A percentile compares a stretch with the other conserved stretches of the same genome.
phyloP scores from a whole-genome alignment of 2,113 vertebrate genomes.

The Limanda limanda region DNA sequence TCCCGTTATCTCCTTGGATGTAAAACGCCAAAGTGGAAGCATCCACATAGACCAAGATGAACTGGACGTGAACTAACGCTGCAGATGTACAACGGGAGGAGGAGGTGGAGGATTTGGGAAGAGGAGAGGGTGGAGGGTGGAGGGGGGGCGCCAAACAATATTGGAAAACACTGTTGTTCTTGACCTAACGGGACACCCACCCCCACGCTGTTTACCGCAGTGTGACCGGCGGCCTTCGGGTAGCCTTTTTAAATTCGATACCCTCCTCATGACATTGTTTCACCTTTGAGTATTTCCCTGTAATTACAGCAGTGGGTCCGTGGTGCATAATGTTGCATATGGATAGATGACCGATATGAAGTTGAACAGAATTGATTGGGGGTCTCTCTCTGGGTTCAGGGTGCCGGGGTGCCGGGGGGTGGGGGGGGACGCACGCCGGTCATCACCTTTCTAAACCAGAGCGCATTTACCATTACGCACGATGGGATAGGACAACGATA shows the following conservation, averaged over 20 bases:
- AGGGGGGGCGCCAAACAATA: slow-evolving; percentile 7
- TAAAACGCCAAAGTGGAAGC: slow-evolving; percentile 67
- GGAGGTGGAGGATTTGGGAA: neutral
- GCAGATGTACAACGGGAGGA: slow-evolving; percentile 47
- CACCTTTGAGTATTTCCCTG: slow-evolving; percentile 52
- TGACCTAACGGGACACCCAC: slow-evolving; percentile 74
- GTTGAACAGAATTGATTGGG: slow-evolving; percentile 13
- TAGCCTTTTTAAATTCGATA: slow-evolving; percentile 31
- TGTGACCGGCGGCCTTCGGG: slow-evolving; percentile 56
- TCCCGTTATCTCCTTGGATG: slow-evolving; percentile 72
- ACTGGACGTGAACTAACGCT: slow-evolving; percentile 74
- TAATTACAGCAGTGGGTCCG: neutral
- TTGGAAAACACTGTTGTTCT: slow-evolving; percentile 52
- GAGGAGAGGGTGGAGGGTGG: neutral
- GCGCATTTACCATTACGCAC: slow-evolving; percentile 66
- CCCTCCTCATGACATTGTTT: slow-evolving; percentile 63
- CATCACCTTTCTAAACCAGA: slow-evolving; percentile 55
- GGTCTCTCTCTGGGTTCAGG: slow-evolving; percentile 24
- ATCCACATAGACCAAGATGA: slow-evolving; percentile 68
- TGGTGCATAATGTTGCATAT: neutral
- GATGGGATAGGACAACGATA: neutral
- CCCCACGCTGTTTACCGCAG: slow-evolving; percentile 74
- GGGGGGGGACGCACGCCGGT: slow-evolving; percentile 57
- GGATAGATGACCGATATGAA: slow-evolving; percentile 21
- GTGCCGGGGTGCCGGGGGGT: slow-evolving; percentile 13